A percentile compares a stretch with the other conserved stretches of the same genome.
Evolutionary conservation across 2,113 vertebrate genomes (phyloP).

Genomic region (Eudyptes chrysolophus): DNA sequence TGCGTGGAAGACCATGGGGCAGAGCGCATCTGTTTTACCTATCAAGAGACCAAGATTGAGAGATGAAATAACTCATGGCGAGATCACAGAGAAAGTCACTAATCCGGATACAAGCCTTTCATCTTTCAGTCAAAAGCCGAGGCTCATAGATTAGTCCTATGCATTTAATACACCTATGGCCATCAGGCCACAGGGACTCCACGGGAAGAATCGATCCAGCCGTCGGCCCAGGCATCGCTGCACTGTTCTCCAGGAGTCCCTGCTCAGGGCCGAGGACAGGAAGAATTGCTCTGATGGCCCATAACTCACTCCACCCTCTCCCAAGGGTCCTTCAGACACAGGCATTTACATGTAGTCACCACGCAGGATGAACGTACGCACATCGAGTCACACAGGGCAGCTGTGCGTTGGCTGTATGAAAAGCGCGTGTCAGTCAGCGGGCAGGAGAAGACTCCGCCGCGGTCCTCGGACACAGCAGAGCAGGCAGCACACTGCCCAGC

Average conservation of each 20-base stretch:
- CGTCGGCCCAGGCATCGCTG: fast-evolving
- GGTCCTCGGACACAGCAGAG: not conserved
- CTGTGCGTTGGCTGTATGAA: not conserved
- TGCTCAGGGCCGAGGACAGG: not conserved
- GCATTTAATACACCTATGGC: not conserved
- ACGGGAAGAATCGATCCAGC: not conserved
- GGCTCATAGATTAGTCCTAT: not conserved
- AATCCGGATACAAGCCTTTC: not conserved
- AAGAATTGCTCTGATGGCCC: fast-evolving
- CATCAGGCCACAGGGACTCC: fast-evolving
- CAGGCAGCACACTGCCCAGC: not conserved
- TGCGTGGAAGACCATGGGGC: not conserved
- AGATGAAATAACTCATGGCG: not conserved
- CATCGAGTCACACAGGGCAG: fast-evolving
- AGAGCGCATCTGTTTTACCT: not conserved
- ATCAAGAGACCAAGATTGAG: not conserved
- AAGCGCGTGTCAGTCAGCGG: fast-evolving
- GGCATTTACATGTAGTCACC: not conserved
- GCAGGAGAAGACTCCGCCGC: fast-evolving
- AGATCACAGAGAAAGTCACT: not conserved
- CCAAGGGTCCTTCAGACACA: not conserved
- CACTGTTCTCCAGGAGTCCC: not conserved
- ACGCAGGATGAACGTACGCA: not conserved
- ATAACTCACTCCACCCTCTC: not conserved
- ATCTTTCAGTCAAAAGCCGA: not conserved